Conservation (phyloP, 1,140 invertebrate genomes). For the Aphaenogaster rudis region DNA sequence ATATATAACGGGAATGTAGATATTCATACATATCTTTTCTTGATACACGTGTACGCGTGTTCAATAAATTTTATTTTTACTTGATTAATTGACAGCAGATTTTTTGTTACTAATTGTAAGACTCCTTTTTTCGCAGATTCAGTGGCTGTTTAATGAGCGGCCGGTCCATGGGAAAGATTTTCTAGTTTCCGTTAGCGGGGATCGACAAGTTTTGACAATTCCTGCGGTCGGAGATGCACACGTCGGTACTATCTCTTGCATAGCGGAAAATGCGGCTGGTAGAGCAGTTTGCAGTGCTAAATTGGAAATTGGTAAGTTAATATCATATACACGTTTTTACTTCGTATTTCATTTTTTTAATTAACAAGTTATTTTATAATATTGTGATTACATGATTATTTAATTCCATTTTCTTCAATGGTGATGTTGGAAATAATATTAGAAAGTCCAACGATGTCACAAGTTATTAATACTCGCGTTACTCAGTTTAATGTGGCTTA, state of each 20-base stretch:
- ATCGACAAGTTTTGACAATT: constrained; percentile 91
- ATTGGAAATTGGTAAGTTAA: constrained; percentile 87
- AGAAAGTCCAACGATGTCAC: constrained; percentile 82
- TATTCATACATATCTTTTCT: neutral
- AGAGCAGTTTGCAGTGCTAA: constrained; percentile 90
- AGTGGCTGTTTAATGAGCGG: constrained; percentile 92
- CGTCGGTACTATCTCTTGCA: constrained; percentile 90
- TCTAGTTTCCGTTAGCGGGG: constrained; percentile 90
- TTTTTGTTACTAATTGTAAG: neutral
- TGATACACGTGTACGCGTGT: neutral
- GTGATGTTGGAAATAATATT: constrained; percentile 78
- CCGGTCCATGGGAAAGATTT: constrained; percentile 91
- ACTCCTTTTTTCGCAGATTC: constrained; percentile 86
- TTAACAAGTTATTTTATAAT: neutral
- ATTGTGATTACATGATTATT: neutral
- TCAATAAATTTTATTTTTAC: neutral
- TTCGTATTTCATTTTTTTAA: neutral
- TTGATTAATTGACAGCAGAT: neutral
- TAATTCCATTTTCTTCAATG: neutral
- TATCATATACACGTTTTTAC: neutral
- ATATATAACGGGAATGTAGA: neutral
- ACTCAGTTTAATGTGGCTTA: constrained; percentile 75
- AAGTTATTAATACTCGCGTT: constrained; percentile 85
- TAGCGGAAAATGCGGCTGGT: constrained; percentile 92
- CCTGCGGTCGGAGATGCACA: constrained; percentile 88